A percentile compares a stretch with the other conserved stretches of the same genome.
phyloP scores from a whole-genome alignment of 2,888 invertebrate species.

The Mermis nigrescens region DNA sequence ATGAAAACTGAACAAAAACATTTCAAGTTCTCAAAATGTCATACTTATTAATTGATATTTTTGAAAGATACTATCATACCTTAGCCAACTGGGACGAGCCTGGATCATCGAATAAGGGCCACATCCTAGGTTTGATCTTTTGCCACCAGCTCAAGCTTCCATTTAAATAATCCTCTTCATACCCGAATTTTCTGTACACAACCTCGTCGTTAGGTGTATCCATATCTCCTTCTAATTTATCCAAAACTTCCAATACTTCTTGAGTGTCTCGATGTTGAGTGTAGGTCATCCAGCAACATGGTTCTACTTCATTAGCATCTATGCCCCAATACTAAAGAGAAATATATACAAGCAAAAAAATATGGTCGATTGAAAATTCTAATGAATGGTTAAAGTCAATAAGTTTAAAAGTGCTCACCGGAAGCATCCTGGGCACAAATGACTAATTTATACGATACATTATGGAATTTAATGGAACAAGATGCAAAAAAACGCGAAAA shows the following conservation, averaged over 20 bases:
- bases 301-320: conserved; percentile 76
- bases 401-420: no score
- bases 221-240: conserved; percentile 84
- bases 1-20: no score
- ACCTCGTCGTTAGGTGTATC: conserved; percentile 84
- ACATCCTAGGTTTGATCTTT: conserved; percentile 82
- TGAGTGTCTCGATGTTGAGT: conserved; percentile 49
- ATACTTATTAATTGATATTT: no score
- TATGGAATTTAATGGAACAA: no score
- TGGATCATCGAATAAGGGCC: conserved; percentile 97
- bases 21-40: no score
- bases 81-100: conserved; percentile 93
- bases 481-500: no score
- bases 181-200: conserved; percentile 86
- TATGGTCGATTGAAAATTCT: no score
- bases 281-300: conserved; percentile 99
- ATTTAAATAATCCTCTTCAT: conserved; percentile 79
- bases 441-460: no score
- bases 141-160: conserved; percentile 61
- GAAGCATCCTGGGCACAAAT: no score
- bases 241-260: conserved; percentile 84
- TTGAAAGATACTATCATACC: no score
- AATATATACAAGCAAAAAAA: no score
- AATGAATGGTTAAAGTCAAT: no score
- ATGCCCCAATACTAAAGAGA: conserved; percentile 54